A percentile compares a stretch with the other conserved stretches of the same genome.
These are phyloP conservation scores for Ranitomeya imitator DNA, from an alignment of 2,113 vertebrate genomes.

Conservation along the genomic window DNA sequence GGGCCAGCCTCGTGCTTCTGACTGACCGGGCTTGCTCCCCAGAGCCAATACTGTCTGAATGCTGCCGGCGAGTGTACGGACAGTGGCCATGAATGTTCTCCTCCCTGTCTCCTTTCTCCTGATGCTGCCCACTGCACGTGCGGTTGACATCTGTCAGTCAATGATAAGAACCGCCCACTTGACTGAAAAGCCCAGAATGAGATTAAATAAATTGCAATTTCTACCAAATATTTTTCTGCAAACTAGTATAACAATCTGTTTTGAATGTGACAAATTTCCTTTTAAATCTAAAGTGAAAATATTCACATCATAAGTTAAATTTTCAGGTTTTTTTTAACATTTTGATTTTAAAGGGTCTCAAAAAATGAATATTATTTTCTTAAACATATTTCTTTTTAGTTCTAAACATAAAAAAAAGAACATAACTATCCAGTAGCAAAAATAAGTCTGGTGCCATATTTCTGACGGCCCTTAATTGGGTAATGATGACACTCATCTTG, in stretches of 20 bases:
- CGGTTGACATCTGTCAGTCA: too few relatives aligned
- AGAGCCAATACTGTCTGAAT: too few relatives aligned
- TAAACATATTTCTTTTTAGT: not conserved
- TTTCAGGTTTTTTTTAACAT: not conserved
- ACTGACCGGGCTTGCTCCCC: too few relatives aligned
- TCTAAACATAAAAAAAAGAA: not conserved
- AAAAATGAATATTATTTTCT: not conserved
- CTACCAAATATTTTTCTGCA: too few relatives aligned
- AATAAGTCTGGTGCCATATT: not conserved
- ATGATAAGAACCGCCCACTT: too few relatives aligned
- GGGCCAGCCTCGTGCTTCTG: too few relatives aligned
- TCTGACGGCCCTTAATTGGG: not conserved
- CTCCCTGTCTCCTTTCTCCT: too few relatives aligned
- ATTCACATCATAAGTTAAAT: not conserved
- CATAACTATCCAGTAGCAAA: constrained; percentile 9
- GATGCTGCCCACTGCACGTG: too few relatives aligned
- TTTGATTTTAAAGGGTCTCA: not conserved
- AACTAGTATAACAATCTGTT: not conserved
- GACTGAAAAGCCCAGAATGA: too few relatives aligned
- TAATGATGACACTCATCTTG: constrained; percentile 11
- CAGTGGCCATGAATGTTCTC: too few relatives aligned
- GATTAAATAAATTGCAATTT: too few relatives aligned
- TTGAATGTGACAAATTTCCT: not conserved
- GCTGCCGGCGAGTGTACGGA: too few relatives aligned
- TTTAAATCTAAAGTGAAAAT: not conserved